Percentiles rank a stretch among this genome's conserved stretches.
Evolutionary conservation across 1,140 invertebrate species (phyloP).

Genomic region (Tetramorium simillimum): DNA sequence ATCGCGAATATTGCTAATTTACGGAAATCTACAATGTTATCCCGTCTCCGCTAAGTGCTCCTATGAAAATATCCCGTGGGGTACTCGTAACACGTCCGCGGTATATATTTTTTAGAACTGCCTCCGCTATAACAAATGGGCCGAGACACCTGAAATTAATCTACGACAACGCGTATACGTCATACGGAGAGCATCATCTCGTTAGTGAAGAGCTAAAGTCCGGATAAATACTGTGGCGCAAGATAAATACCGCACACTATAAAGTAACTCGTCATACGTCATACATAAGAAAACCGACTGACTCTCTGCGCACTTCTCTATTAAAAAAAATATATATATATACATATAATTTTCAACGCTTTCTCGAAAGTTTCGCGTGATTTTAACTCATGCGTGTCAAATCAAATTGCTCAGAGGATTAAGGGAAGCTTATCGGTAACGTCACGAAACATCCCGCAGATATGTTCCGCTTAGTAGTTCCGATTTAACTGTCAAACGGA

Average conservation of each 20-base stretch:
- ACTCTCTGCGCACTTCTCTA: background rate
- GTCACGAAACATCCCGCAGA: background rate
- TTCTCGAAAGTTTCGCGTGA: background rate
- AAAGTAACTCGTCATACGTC: background rate
- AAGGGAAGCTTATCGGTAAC: background rate
- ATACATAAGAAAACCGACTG: background rate
- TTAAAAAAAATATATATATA: background rate
- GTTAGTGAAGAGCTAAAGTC: background rate
- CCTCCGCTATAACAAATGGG: constrained; percentile 14
- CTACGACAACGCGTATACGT: background rate
- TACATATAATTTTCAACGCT: background rate
- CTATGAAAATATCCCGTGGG: constrained; percentile 11
- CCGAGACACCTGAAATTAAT: background rate
- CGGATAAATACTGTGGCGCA: background rate
- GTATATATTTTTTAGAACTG: constrained; percentile 23
- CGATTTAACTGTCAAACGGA: constrained; percentile 26
- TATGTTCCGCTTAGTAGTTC: background rate
- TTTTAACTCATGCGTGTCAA: background rate
- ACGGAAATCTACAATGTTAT: background rate
- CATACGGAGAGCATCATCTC: background rate
- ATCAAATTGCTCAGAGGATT: background rate
- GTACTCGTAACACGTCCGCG: background rate
- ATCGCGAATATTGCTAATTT: constrained; percentile 15
- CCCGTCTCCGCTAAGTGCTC: background rate
- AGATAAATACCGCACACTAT: background rate